Conservation (phyloP, 1,140 invertebrate species). For the Aporrectodea caliginosa region DNA sequence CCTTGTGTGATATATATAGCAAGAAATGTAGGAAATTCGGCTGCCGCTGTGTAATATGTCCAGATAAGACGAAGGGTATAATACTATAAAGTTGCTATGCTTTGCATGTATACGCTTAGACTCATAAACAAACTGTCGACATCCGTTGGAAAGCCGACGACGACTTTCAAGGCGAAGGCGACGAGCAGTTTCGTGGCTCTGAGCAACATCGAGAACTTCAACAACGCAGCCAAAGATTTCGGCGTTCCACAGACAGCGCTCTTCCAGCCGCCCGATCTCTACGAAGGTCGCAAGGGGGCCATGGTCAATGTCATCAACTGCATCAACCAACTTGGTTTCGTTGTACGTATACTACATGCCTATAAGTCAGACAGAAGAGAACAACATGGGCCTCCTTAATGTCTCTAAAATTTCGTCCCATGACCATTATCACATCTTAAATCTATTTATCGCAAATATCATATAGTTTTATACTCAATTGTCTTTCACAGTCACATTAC, state of each 20-base stretch:
- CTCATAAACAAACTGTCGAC: slow-evolving; percentile 31
- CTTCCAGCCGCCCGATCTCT: slow-evolving; percentile 46
- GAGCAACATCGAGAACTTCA: slow-evolving; percentile 40
- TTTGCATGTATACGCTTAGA: too few relatives aligned
- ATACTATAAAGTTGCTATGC: too few relatives aligned
- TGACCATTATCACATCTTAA: not conserved
- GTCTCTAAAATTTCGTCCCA: not conserved
- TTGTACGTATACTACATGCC: slow-evolving; percentile 39
- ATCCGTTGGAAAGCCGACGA: slow-evolving; percentile 21
- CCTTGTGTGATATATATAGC: too few relatives aligned
- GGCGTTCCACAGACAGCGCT: slow-evolving; percentile 46
- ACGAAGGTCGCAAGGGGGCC: slow-evolving; percentile 48
- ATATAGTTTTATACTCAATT: too few relatives aligned
- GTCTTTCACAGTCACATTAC: too few relatives aligned
- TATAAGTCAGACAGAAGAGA: not conserved
- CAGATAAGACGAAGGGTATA: too few relatives aligned
- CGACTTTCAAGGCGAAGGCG: slow-evolving; percentile 26
- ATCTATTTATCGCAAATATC: not conserved
- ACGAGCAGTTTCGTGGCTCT: slow-evolving; percentile 28
- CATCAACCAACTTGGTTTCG: slow-evolving; percentile 48
- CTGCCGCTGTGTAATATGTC: too few relatives aligned
- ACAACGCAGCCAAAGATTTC: slow-evolving; percentile 43
- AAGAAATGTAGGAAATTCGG: too few relatives aligned
- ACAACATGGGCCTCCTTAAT: not conserved
- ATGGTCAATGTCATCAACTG: slow-evolving; percentile 51